Evolutionary conservation across 2,797 vertebrate species (phyloP).

Genomic region (Spheniscus humboldti): DNA sequence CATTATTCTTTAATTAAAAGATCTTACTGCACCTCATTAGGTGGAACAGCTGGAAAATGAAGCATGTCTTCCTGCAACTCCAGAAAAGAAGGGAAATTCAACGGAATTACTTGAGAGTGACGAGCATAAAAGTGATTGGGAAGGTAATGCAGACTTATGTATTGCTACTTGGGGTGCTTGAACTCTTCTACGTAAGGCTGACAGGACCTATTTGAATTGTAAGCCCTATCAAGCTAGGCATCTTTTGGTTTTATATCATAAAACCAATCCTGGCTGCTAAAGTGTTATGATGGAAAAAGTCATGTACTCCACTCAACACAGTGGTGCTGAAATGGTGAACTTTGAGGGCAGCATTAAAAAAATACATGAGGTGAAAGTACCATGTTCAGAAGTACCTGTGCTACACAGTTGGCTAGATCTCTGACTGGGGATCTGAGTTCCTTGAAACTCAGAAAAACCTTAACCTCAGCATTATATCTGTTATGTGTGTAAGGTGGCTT

Average conservation of each 20-base stretch:
- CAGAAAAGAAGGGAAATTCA: slow-evolving; percentile 22
- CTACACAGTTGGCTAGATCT: not conserved
- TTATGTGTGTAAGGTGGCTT: not conserved
- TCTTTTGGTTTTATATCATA: not conserved
- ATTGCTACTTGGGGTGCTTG: not conserved
- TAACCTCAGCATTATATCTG: not conserved
- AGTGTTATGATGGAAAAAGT: not conserved
- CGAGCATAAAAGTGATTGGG: not conserved
- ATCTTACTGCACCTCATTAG: slow-evolving; percentile 33
- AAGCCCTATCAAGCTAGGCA: not conserved
- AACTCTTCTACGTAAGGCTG: not conserved
- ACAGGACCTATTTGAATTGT: not conserved
- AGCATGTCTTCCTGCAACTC: not conserved
- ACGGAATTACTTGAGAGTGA: not conserved
- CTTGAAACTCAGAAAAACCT: not conserved
- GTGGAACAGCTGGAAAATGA: slow-evolving; percentile 36
- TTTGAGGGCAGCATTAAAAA: not conserved
- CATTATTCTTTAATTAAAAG: not conserved
- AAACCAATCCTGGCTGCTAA: not conserved
- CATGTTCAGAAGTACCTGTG: not conserved
- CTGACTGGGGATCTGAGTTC: not conserved
- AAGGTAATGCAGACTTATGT: slow-evolving; percentile 48
- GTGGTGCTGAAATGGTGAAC: not conserved
- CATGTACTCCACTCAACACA: not conserved
- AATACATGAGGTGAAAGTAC: not conserved